Base-by-base conservation (phyloP, 2,888 invertebrate genomes). In the Amaurobius ferox region DNA sequence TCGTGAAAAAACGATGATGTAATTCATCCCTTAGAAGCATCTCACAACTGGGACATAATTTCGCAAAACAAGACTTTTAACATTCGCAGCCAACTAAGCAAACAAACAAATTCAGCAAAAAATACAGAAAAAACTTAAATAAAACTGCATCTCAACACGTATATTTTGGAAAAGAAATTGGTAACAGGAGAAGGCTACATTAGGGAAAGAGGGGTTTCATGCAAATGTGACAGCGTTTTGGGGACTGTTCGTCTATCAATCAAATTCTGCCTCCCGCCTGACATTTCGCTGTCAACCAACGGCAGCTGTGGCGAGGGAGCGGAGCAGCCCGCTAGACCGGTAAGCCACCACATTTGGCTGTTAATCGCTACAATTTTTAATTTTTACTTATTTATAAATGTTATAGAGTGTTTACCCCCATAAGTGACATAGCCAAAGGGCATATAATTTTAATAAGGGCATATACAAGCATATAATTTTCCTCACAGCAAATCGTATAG, bases 241-340 rank as follows among this genome's bases (percentile, higher is more conserved):
- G 39, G 35, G 48, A 30, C 83, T 78, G 78, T 78, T 78, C 78
- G 77, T 85, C 85, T 72, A 78, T 85, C 85, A 67, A 85, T 85
- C 85, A 85, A 72, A 72, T 35, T 19, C 66, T 66, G 85, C 55
- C 62, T 85, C 72, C 67, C 85, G 66, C 29, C 64, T 85, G 85
- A 85, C 85, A 78, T 72, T 66, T 55, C 29, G 32, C 85, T 85
- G 85, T 85, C 85, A 85, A 72, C 85, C 85, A 77, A 78, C 85
- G 72, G 85, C 85, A 85, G 85, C 85, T 85, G 85, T 61, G 85
- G 64, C 78, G 40, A 66, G 39, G 40, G 74, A 62, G 62, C 44
- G 30, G 68, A 26, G 67, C 81, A 40, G 66, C 68, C 76, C 62
- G 30, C 71, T 19, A 13, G 13, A 19, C 26, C 16, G 39, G 16